Evolutionary conservation across 1,140 invertebrate species (phyloP), one percentile per base, ranked within the genome.

Genomic region (Papilio xuthus): DNA sequence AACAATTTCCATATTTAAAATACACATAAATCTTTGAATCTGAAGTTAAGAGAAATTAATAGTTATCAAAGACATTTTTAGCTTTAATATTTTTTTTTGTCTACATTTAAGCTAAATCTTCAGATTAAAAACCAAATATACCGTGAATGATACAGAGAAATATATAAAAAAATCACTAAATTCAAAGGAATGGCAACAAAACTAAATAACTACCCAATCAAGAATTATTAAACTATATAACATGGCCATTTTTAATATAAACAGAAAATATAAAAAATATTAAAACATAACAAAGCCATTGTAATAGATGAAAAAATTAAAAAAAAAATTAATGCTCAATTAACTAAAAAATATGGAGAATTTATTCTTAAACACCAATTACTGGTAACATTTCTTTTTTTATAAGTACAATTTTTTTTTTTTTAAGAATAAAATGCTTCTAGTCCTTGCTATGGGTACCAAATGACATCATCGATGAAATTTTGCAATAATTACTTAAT

Each of bases 111-210:
- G 26, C 20, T 60, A 60, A 13, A 60, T 26, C 44, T 47, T 26
- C 56, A 60, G 23, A 60, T 26, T 60, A 8, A 60, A 9, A 60
- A 13, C 12, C 3, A 60, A 26, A 12, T 60, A 60, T 23, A 9
- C 2, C 12, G 23, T 10, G 26, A 26, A 28, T 28, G 28, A 67
- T 47, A 75, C 15, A 56, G n/a, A 37, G 37, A 53, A 56, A 37
- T 60, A 76, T 60, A 76, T 47, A 63, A 23, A 28, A 15, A 42
- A 67, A 28, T 41, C 42, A 37, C 74, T 76, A 76, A 79, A 76
- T 79, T 77, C 71, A 82, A 81, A 83, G 84, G 85, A 87, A 85
- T 87, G 84, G 78, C 81, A 79, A 79, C 56, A 76, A 60, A 32
- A 75, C 73, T 75, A 75, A 60, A 73, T 26, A 73, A 76, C 53